A percentile compares a stretch with the other conserved stretches of the same genome.
Conservation (phyloP, 2,888 invertebrate genomes). For the Dicyrtomina minuta region DNA sequence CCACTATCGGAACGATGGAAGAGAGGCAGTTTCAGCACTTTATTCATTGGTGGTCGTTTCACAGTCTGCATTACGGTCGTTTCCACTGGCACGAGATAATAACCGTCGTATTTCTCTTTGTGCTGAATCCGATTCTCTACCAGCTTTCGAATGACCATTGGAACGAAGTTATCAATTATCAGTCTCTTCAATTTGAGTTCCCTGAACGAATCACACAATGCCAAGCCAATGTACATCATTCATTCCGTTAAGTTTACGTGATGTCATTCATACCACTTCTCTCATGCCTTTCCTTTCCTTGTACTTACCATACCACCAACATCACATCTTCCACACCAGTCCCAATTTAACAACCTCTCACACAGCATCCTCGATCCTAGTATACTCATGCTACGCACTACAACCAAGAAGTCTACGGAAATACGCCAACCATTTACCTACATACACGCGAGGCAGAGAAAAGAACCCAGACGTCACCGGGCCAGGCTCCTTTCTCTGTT, state of each 20-base stretch:
- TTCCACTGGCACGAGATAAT: constrained; percentile 42
- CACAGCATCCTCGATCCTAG: background rate
- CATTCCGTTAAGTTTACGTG: constrained; percentile 10
- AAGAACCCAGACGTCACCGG: no score
- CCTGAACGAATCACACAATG: constrained; percentile 56
- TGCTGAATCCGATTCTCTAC: constrained; percentile 45
- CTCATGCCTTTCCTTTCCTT: background rate
- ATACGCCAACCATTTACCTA: no score
- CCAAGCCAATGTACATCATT: constrained; percentile 19
- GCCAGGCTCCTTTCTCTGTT: background rate
- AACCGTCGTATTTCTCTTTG: constrained; percentile 47
- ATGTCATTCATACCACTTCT: constrained; percentile 20
- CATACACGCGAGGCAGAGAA: no score
- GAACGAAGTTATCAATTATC: constrained; percentile 87
- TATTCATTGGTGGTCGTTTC: constrained; percentile 46
- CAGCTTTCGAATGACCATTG: constrained; percentile 60
- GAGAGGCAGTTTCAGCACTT: constrained; percentile 45
- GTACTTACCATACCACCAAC: background rate
- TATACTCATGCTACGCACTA: no score
- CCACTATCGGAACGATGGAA: constrained; percentile 45
- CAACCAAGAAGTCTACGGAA: no score
- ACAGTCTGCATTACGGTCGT: constrained; percentile 39
- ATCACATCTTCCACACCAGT: background rate
- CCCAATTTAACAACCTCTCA: no score
- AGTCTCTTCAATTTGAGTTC: constrained; percentile 86